Base-by-base conservation (phyloP, 2,113 vertebrate genomes). In the human region DNA sequence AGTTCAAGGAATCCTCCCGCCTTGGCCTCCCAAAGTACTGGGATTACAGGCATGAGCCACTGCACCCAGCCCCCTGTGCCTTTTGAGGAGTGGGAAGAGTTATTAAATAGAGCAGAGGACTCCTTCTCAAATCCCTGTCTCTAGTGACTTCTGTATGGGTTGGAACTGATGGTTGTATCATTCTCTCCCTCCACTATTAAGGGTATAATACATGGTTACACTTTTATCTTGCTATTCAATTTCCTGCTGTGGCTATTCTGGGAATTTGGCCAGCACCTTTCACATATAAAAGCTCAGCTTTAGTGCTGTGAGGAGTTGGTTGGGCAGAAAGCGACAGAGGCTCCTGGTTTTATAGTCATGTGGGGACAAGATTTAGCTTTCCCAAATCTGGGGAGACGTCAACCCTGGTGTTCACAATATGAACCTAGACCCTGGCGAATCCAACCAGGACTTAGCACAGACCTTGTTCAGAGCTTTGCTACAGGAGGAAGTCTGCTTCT, bases 141-240 rank as follows among this genome's bases (percentile, higher is more conserved):
- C 72, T 9, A 43, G 76, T 35, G 22, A 32, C 48, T 73, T 89
- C 45, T 85, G 16, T 76, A 27, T 50, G 84, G 72, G 35, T 43
- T 57, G 45, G 27, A 40, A 7, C 30, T 20, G 38, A 18, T 64
- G 25, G 17, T 43, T 40, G 35, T 78, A 32, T 45, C 40, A 25
- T 43, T 20, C 59, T 35, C 38, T 52, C 10, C 35, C 23, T 72
- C 35, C 23, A 18, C 11, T 38, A 23, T 32, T 70, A 43, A 93
- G 30, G 84, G 66, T 70, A 30, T 50, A 61, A 43, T 43, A 52
- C 76, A 83, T 35, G 68, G 68, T 76, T 70, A 89, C 22, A 70
- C 6, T 88, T 90, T 55, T 82, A 91, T 83, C 52, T 91, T 76
- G 38, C 25, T 75, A 17, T 76, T 86, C 88, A 95, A 25, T 92